Evolutionary conservation across 1,140 invertebrate species (phyloP).

Genomic region (Meloidogyne hapla): DNA sequence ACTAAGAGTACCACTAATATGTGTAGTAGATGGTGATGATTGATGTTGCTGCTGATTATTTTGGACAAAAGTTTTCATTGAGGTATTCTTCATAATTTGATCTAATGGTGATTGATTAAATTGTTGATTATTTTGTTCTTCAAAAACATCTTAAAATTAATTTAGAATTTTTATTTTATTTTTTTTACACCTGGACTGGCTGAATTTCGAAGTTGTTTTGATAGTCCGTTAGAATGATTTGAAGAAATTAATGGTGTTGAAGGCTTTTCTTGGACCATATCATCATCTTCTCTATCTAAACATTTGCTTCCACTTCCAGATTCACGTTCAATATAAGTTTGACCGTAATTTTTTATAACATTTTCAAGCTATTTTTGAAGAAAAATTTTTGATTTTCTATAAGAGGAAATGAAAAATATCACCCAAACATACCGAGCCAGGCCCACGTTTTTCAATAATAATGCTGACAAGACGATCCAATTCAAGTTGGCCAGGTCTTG

Average conservation of each 20-base stretch:
- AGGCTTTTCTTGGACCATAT: neutral
- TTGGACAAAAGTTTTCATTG: neutral
- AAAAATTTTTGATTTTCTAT: too few relatives aligned
- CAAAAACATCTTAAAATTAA: neutral
- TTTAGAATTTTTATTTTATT: neutral
- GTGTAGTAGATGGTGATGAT: neutral
- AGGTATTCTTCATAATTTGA: neutral
- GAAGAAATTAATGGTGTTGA: neutral
- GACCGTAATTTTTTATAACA: neutral
- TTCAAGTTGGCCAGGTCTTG: constrained; percentile 20
- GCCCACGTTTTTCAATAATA: constrained; percentile 15
- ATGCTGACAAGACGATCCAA: constrained; percentile 20
- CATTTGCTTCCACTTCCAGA: neutral
- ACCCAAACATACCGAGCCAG: neutral
- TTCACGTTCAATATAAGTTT: neutral
- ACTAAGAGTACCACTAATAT: neutral
- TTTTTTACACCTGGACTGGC: neutral
- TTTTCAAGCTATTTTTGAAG: neutral
- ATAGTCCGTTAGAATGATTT: neutral
- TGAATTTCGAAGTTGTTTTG: neutral
- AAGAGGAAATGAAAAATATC: too few relatives aligned
- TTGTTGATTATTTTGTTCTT: neutral
- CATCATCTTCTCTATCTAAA: neutral
- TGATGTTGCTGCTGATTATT: neutral
- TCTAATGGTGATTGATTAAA: neutral